Evolutionary conservation across 2,888 invertebrate species (phyloP), one percentile per base, ranked within the genome.

Genomic region (Ypsolopha sequella): DNA sequence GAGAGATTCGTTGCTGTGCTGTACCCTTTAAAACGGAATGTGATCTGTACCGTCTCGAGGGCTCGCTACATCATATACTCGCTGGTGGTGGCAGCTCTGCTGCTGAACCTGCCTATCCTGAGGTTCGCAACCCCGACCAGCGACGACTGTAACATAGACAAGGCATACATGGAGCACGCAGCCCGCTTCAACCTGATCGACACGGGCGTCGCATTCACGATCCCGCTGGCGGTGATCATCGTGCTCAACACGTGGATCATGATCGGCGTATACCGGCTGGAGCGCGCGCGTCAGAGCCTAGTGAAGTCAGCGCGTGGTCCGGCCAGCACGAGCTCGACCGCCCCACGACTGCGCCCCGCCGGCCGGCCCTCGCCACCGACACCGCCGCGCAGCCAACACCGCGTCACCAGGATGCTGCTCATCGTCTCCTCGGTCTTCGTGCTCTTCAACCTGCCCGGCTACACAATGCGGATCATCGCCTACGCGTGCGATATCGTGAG

Each of bases 1-100:
- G 96, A 96, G 68, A 88, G 96, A 24, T 95, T 93, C 69, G 90
- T 95, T 6, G 95, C 94, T 0, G 94, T 96, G 1, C 82, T 91
- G 57, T 93, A 94, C 69, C 95, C 95, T 0, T 71, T 95, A 50
- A 88, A 88, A 46, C 80, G 93, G 1, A 91, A 90, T 53, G 88
- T 89, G 6, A 86, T 93, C 77, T 95, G 94, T 70, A 94, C 94
- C 0, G 90, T 92, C 24, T 76, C 88, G 3, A 82, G 94, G 45
- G 94, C 95, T 0, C 91, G 92, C 58, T 70, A 87, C 33, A 87
- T 91, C 0, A 88, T 94, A 2, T 55, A 67, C 0, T 68, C 77
- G 0, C 67, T 94, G 8, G 87, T 88, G 0, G 33, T 80, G 0
- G 59, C 80, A 0, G 89, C 92, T 0, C 64, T 90, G 46, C 47